Evolutionary conservation across 1,140 invertebrate species (phyloP), one percentile per base, ranked within the genome.

Genomic region (Hypothenemus hampei): DNA sequence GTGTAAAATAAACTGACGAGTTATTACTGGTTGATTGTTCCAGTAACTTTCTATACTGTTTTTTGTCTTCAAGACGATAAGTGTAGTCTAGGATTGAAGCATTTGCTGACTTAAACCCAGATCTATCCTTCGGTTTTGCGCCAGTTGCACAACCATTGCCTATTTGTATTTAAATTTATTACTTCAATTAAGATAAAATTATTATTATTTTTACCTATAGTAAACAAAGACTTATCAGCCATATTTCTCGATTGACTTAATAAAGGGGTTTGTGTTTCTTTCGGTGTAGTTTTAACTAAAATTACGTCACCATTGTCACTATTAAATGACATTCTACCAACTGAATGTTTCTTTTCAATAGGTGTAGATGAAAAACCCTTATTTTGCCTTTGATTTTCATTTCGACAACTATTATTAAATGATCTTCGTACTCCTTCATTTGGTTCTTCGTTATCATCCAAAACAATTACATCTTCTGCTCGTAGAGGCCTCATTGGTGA

Each of bases 51-150:
- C 64, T 60, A 57, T 70, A 70, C 41, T 61, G 58, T n/a, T 49
- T 41, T 55, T 70, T 70, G 18, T 70, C 67, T 46, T 70, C 66
- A 40, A 70, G 59, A 40, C 65, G 40, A 41, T 61, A 59, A 4
- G 64, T 62, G 37, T 63, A 59, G 33, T 70, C 62, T 19, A 65
- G 37, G n/a, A 48, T 49, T 10, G 57, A 40, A 11, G 16, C 6
- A 1, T 31, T 15, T 37, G 10, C 3, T 4, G 45, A 56, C 10
- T 26, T 24, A 36, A 44, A 51, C 51, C 15, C 36, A 13, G 13
- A 24, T 24, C 18, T 49, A 10, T 47, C 35, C 50, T 60, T 62
- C 1, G 50, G n/a, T 29, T 33, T 58, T 11, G 31, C 21, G 10
- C 23, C 44, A 44, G 47, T 59, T 21, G n/a, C n/a, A n/a, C n/a